Evolutionary conservation across 2,888 invertebrate species (phyloP).

Genomic region (Noctua pronuba): DNA sequence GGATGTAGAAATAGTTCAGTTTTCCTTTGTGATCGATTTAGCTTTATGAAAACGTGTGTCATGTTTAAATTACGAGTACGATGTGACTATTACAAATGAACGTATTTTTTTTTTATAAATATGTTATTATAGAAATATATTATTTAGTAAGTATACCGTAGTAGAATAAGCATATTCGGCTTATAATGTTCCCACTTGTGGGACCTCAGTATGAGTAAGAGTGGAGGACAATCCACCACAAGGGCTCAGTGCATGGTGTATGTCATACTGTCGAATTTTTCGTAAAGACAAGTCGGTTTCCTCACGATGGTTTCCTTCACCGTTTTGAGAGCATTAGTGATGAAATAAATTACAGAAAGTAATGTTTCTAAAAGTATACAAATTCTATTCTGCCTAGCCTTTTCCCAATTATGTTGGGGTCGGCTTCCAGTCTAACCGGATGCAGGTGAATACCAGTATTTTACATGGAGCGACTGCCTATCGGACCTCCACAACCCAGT

Average conservation of each 20-base stretch:
- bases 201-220: neutral
- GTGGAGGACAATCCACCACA: neutral
- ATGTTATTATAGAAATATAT: neutral
- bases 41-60: conserved; percentile 39
- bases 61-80: conserved; percentile 18
- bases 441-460: no score
- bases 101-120: neutral
- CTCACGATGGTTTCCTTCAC: neutral
- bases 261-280: neutral
- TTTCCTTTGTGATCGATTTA: conserved; percentile 58
- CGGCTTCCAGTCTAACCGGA: no score
- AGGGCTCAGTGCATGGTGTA: neutral
- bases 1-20: conserved; percentile 50
- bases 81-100: neutral
- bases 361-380: neutral
- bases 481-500: no score
- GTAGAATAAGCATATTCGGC: neutral
- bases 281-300: neutral
- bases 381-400: no score
- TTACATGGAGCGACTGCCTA: no score
- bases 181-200: neutral
- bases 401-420: no score
- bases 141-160: neutral
- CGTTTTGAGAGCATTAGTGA: neutral
- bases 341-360: neutral